Evolutionary conservation across 2,797 vertebrate species (phyloP), one percentile per base, ranked within the genome.

Genomic region (Parambassis ranga): DNA sequence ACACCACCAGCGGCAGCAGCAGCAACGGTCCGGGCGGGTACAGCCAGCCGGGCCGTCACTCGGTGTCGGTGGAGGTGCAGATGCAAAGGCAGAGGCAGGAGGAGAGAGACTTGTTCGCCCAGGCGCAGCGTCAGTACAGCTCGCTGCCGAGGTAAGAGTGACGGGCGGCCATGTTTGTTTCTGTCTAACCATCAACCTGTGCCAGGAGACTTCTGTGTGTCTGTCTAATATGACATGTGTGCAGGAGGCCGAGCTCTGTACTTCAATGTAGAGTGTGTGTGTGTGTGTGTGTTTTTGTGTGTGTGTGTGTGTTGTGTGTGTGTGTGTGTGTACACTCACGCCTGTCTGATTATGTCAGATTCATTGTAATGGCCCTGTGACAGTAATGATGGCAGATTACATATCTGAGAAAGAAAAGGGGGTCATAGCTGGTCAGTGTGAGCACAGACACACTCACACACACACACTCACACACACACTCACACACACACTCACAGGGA

Each of bases 111-210:
- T 93, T 92, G 10, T 97, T 97, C 85, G 93, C 93, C 48, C 96
- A 96, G 77, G 94, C 95, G 1, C 96, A 96, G 73, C 91, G 96
- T 10, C 96, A 97, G 89, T 98, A 98, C 93, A 98, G 95, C 90
- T 98, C 96, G 1, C 85, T 98, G 71, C 96, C 96, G 39, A 93
- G 96, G 89, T 95, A 91, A 86, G 82, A 44, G 2, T 1, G 18
- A 56, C 11, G 1, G 5, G 59, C 19, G 43, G 9, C 4, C 16
- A 39, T 27, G 50, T 62, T 50, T 71, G 16, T 62, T 39, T 47
- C 41, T 55, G 51, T 69, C 41, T 23, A 10, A 37, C 41, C 16
- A 23, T 73, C 53, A 5, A 43, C 55, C 51, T 41, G 48, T 57
- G 57, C 33, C 44, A 3, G 39, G 22, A 43, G 44, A 3, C 7